Evolutionary conservation across 2,888 invertebrate genomes (phyloP), one percentile per base, ranked within the genome.

Genomic region (Rhagophthalmus giganteus): DNA sequence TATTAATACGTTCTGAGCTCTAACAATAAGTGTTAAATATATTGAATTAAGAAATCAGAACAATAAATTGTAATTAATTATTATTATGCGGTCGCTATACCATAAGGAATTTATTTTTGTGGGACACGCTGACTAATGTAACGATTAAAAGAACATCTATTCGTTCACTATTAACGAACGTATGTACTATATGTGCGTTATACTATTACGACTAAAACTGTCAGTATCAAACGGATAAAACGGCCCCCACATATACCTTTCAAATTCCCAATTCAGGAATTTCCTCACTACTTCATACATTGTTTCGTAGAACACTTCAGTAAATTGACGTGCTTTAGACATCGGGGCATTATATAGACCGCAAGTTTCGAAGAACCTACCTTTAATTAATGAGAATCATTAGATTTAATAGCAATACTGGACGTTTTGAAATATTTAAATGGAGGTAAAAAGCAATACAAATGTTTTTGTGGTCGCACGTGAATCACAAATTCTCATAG

Each of bases 361-460:
- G 27, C 39, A 51, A 13, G 13, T 28, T 51, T 49, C 55, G 37
- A 33, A 20, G 48, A 57, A 57, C 16, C 34, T 32, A 48, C 35
- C 14, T 16, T 46, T 57, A 55, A 57, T 53, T 55, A 57, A 57
- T 57, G 55, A 55, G 46, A 34, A 46, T 46, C 49, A 52, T 57
- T 57, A 57, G 42, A 31, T 49, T 54, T 52, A 55, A 57, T 57
- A 44, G 52, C 31, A 52, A 55, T 41, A 44, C 38, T 35, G 34
- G 57, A 57, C 54, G 52, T 47, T 48, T 46, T 54, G 34, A 47
- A 47, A 40, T 39, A 34, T 52, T 55, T 48, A 31, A 45, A 54
- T 44, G 44, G 20, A 38, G 35, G 31, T 38, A 42, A 27, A 40
- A 44, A 14, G 38, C 37, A 51, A 27, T 4, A 8, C 15, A 39